A percentile compares a stretch with the other conserved stretches of the same genome.
Evolutionary conservation across 1,140 invertebrate genomes (phyloP).

Genomic region (Tetramorium alpestre): DNA sequence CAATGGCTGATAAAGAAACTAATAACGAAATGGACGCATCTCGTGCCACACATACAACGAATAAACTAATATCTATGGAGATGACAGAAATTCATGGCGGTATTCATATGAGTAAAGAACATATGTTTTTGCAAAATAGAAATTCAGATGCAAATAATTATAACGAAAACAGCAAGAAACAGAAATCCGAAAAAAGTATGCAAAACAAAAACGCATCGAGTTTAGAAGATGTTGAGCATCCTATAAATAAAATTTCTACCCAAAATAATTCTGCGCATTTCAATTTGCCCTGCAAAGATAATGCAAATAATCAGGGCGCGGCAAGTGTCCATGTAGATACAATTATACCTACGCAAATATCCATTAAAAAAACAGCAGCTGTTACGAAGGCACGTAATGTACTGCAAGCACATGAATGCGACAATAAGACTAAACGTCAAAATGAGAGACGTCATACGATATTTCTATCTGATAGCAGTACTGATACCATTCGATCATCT

Average conservation of each 20-base stretch:
- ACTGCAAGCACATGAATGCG: background rate
- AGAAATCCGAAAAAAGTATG: conserved; percentile 10
- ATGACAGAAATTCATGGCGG: background rate
- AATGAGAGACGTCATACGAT: background rate
- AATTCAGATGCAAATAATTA: background rate
- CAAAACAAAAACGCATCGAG: background rate
- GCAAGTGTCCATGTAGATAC: background rate
- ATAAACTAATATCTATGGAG: conserved; percentile 53
- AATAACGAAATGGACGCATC: background rate
- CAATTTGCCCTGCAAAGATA: background rate
- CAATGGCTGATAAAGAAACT: background rate
- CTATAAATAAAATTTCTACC: background rate
- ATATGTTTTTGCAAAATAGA: background rate
- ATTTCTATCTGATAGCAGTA: background rate
- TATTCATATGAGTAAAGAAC: background rate
- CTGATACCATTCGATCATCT: conserved; percentile 63
- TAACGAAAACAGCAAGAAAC: background rate
- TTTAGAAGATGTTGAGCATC: background rate
- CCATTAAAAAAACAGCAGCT: conserved; percentile 10
- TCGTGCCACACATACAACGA: background rate
- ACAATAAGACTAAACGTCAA: background rate
- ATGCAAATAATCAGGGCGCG: background rate
- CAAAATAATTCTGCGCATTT: background rate
- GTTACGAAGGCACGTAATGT: background rate
- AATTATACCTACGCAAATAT: conserved; percentile 68